Conservation (phyloP, 37 sponge, comb jelly and placozoan genomes). For the Theonella swinhoei region DNA sequence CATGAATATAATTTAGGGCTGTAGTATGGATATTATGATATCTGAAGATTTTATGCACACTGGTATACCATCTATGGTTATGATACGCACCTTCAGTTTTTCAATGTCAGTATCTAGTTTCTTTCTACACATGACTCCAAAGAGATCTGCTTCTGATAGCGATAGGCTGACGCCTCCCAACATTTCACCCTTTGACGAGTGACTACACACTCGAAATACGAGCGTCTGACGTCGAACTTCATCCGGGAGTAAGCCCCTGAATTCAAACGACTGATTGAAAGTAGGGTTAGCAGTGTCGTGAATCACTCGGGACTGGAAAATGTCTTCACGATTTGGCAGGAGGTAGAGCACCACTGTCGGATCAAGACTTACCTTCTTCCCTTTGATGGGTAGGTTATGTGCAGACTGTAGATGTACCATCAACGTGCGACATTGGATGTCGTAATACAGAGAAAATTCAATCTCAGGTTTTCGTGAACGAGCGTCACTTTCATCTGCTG, state of each 20-base stretch:
- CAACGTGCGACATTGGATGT: constrained; percentile 40
- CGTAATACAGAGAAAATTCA: constrained; percentile 54
- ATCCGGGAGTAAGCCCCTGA: constrained; percentile 26
- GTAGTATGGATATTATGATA: no score
- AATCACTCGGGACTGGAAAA: constrained; percentile 44
- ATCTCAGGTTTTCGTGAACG: neutral
- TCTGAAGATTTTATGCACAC: no score
- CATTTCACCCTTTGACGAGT: neutral
- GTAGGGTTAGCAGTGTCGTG: constrained; percentile 24
- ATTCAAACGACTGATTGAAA: constrained; percentile 71
- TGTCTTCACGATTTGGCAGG: constrained; percentile 48
- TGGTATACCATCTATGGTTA: no score
- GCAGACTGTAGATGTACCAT: constrained; percentile 55
- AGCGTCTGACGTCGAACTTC: constrained; percentile 40
- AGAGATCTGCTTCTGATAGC: constrained; percentile 56
- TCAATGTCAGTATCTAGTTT: neutral
- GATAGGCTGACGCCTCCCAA: constrained; percentile 29
- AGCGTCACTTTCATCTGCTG: neutral
- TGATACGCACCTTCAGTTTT: neutral
- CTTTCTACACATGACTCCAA: constrained; percentile 5
- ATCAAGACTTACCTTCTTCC: constrained; percentile 20
- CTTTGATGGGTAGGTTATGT: constrained; percentile 23
- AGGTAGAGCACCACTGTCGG: constrained; percentile 55
- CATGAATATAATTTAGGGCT: no score
- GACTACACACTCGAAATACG: constrained; percentile 27